phyloP scores from a whole-genome alignment of 1,140 invertebrate species.

The Calephelis virginiensis region DNA sequence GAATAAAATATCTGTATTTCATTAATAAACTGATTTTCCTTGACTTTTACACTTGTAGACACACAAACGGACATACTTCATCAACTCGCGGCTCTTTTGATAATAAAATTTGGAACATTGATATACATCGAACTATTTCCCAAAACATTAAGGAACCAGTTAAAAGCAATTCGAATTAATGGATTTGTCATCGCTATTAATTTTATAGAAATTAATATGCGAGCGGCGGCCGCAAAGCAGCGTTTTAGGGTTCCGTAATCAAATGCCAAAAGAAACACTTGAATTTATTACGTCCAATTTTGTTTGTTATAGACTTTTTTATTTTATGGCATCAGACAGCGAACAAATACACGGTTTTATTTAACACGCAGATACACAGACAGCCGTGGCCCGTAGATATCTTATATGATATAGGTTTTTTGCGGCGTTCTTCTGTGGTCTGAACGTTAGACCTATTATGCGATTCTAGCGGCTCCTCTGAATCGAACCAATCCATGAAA shows the following conservation, averaged over 20 bases:
- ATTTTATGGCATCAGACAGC: no score
- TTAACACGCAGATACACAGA: no score
- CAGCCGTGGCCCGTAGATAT: no score
- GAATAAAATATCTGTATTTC: no score
- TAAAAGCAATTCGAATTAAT: conserved; percentile 69
- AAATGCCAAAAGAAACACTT: no score
- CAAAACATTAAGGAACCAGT: conserved; percentile 47
- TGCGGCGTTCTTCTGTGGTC: no score
- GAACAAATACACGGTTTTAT: no score
- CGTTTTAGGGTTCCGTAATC: background rate
- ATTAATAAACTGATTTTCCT: background rate
- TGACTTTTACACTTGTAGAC: background rate
- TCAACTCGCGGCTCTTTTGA: conserved; percentile 4
- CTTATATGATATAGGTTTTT: no score
- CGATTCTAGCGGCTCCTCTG: no score
- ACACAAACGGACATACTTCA: background rate
- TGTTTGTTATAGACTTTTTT: background rate
- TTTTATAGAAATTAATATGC: conserved; percentile 50
- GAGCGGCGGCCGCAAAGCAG: conserved; percentile 6
- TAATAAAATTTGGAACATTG: conserved; percentile 10
- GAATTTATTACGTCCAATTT: no score
- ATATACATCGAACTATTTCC: conserved; percentile 1
- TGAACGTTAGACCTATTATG: no score
- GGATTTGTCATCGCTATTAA: conserved; percentile 76
- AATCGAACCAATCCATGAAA: no score